Conservation (phyloP, 2,888 invertebrate genomes). For the Agrilus biguttatus region DNA sequence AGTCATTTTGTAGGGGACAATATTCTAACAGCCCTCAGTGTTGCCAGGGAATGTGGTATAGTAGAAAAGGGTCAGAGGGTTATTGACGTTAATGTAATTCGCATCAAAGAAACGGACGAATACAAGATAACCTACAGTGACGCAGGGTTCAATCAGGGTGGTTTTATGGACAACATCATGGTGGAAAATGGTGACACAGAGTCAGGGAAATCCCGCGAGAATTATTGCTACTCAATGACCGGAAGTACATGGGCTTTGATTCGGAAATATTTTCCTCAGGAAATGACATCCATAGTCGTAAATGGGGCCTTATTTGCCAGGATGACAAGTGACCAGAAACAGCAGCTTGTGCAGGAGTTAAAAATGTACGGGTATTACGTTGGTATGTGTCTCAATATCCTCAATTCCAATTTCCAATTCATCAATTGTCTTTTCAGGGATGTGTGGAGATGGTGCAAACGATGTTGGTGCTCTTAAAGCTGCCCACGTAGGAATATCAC, state of each 20-base stretch:
- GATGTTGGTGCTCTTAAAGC: conserved; percentile 90
- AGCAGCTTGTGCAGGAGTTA: conserved; percentile 73
- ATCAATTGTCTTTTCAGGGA: conserved; percentile 39
- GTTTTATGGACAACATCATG: too few relatives aligned
- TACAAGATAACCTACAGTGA: too few relatives aligned
- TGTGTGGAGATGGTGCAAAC: conserved; percentile 97
- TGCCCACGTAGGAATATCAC: conserved; percentile 81
- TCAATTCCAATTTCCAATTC: background rate
- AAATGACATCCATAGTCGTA: conserved; percentile 50
- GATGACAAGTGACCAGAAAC: conserved; percentile 92
- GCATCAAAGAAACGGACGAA: too few relatives aligned
- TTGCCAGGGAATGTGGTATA: conserved; percentile 82
- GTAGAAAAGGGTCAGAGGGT: conserved; percentile 25
- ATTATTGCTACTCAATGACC: conserved; percentile 19
- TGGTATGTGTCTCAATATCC: conserved; percentile 39
- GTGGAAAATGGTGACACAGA: too few relatives aligned
- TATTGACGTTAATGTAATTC: background rate
- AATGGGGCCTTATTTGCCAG: conserved; percentile 83
- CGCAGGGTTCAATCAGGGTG: too few relatives aligned
- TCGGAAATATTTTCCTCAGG: conserved; percentile 51
- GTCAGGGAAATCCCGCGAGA: too few relatives aligned
- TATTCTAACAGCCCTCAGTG: conserved; percentile 81
- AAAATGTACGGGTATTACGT: conserved; percentile 80
- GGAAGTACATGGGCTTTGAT: conserved; percentile 62
- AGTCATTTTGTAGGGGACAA: conserved; percentile 50